phyloP scores from a whole-genome alignment of 2,113 vertebrate genomes.

The Tachysurus fulvidraco region DNA sequence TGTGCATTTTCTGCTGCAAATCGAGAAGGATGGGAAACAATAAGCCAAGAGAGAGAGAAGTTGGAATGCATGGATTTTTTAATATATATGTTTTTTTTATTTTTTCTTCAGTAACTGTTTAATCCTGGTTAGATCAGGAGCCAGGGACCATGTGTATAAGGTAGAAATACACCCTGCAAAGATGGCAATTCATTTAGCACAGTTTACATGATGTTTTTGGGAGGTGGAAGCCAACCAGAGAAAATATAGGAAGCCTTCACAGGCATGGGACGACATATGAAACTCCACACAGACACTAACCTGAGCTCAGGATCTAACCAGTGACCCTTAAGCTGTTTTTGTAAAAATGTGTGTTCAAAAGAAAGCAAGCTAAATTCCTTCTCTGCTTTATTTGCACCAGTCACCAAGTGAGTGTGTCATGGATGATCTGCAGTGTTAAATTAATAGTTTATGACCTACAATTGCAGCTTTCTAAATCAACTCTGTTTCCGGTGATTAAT shows the following conservation, averaged over 20 bases:
- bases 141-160: neutral
- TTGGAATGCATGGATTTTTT: constrained; percentile 10
- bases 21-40: neutral
- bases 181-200: neutral
- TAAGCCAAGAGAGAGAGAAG: neutral
- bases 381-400: neutral
- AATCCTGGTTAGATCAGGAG: neutral
- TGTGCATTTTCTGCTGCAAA: neutral
- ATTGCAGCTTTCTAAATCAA: neutral
- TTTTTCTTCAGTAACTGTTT: neutral
- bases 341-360: neutral
- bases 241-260: neutral
- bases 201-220: neutral
- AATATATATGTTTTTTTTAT: too few species aligned
- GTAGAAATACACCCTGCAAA: neutral
- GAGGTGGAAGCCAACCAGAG: neutral
- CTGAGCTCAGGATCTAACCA: neutral
- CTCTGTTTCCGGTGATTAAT: constrained; percentile 5
- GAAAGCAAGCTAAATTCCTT: neutral
- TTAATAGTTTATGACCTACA: neutral
- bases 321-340: neutral
- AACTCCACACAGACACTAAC: neutral
- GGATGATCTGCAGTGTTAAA: neutral
- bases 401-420: neutral
- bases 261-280: neutral